Evolutionary conservation across 2,113 vertebrate species (phyloP), one percentile per base, ranked within the genome.

Genomic region (Leucopsar rothschildi): DNA sequence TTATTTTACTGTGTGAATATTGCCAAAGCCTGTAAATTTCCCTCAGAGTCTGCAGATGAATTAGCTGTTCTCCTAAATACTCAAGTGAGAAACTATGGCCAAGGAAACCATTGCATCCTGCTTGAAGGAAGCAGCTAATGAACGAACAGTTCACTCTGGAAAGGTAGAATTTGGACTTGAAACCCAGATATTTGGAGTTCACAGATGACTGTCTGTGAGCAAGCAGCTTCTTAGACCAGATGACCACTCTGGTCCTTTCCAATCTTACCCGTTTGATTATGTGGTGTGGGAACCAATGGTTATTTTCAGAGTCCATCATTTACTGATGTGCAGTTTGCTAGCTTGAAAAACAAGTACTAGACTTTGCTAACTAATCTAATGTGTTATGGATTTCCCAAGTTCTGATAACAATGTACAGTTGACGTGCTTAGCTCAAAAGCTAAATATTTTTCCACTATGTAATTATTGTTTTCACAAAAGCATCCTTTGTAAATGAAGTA

Each of bases 1-100:
- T 91, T 95, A 79, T 92, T 94, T 95, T 80, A 87, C 57, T 85
- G 17, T 25, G 50, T 80, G 81, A 89, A 72, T 80, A 72, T 87
- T 91, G 66, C 87, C 69, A 77, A 87, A 89, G 9, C 40, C 71
- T 85, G 66, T 72, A 88, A 85, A 92, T 91, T 91, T 94, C 60
- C 39, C 27, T 82, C 35, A 33, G 66, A 87, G 39, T 66, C 39
- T 86, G 47, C 29, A 77, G 63, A 82, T 82, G 59, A 85, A 96
- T 91, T 91, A 93, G 28, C 80, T 86, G 47, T 64, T 95, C 49
- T 81, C 35, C 56, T 87, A 66, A 93, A 79, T 69, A 61, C 45
- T 65, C 81, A 49, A 84, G 83, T 65, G 81, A 92, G 73, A 85
- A 95, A 47, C 42, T 50, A 35, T 47, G 5, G 15, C 63, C 70